Conservation (phyloP, 1,140 invertebrate species). For the Tenebrio molitor region DNA sequence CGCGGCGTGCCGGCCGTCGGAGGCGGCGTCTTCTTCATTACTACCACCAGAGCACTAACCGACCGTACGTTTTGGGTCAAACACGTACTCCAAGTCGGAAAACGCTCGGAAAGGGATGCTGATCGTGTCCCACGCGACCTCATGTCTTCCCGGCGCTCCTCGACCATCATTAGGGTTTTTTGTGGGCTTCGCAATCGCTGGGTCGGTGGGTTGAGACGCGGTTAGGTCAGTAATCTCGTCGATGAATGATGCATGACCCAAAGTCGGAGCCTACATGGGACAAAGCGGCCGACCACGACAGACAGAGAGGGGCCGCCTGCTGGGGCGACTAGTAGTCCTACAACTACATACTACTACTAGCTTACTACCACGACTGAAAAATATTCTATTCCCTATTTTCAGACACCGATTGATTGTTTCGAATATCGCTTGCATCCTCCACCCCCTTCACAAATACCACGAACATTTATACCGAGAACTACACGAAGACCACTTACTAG, state of each 20-base stretch:
- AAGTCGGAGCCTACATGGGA: slow-evolving; percentile 28
- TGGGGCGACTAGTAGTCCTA: slow-evolving; percentile 9
- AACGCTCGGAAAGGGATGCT: not conserved
- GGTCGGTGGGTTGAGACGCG: slow-evolving; percentile 4
- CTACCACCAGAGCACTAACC: slow-evolving; percentile 31
- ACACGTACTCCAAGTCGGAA: slow-evolving; percentile 27
- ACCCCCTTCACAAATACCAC: too few relatives aligned
- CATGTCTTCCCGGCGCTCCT: slow-evolving; percentile 11
- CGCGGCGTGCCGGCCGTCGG: slow-evolving; percentile 25
- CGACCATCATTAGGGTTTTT: slow-evolving; percentile 19
- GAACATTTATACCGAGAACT: too few relatives aligned
- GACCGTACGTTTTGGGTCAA: slow-evolving; percentile 36
- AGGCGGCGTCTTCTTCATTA: slow-evolving; percentile 45
- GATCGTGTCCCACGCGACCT: slow-evolving; percentile 13
- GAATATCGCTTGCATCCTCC: too few relatives aligned
- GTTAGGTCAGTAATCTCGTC: slow-evolving; percentile 43
- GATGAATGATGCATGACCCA: slow-evolving; percentile 40
- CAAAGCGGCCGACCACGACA: slow-evolving; percentile 35
- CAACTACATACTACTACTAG: slow-evolving; percentile 1
- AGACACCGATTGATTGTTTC: too few relatives aligned
- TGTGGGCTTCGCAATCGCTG: slow-evolving; percentile 10
- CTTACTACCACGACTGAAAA: too few relatives aligned
- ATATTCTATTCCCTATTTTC: not conserved
- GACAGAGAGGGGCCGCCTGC: slow-evolving; percentile 37
- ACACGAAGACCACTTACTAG: too few relatives aligned